Conservation (phyloP, 1,140 invertebrate species). For the Hyles vespertilio region DNA sequence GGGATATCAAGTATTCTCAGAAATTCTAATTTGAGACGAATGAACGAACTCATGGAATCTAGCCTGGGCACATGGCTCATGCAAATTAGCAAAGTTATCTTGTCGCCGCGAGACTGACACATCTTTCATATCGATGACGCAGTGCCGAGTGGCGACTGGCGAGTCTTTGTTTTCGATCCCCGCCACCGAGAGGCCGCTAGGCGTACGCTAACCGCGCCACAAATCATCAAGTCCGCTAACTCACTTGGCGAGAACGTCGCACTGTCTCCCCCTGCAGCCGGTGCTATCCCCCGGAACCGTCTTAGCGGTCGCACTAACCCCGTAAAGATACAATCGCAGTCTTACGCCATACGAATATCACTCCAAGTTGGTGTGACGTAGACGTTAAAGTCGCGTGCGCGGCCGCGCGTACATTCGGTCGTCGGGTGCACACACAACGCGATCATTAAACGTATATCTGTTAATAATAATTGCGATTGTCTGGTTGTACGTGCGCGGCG, state of each 20-base stretch:
- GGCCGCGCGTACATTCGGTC: constrained; percentile 3
- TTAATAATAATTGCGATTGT: constrained; percentile 68
- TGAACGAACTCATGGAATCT: no score
- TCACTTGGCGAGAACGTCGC: constrained; percentile 36
- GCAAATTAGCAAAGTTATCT: constrained; percentile 10
- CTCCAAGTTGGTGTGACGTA: constrained; percentile 35
- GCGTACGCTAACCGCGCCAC: constrained; percentile 52
- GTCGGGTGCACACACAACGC: constrained; percentile 20
- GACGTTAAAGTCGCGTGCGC: constrained; percentile 35
- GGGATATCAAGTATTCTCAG: no score
- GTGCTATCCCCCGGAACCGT: constrained; percentile 18
- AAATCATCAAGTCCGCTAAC: constrained; percentile 48
- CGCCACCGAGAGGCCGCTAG: constrained; percentile 38
- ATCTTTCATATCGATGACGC: constrained; percentile 28
- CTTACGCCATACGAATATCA: constrained; percentile 29
- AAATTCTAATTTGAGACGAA: no score
- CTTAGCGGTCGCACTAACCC: constrained; percentile 39
- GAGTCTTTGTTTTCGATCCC: constrained; percentile 40
- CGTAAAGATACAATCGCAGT: constrained; percentile 29
- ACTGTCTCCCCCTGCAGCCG: constrained; percentile 16
- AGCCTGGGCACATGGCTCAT: constrained; percentile 7
- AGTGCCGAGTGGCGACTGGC: constrained; percentile 32
- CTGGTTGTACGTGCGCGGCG: constrained; percentile 53
- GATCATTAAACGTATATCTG: constrained; percentile 59
- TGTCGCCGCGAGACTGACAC: constrained; percentile 15